Percentiles rank a stretch among this genome's conserved stretches.
Conservation (phyloP, 2,888 invertebrate species). For the Mechanitis messenoides region DNA sequence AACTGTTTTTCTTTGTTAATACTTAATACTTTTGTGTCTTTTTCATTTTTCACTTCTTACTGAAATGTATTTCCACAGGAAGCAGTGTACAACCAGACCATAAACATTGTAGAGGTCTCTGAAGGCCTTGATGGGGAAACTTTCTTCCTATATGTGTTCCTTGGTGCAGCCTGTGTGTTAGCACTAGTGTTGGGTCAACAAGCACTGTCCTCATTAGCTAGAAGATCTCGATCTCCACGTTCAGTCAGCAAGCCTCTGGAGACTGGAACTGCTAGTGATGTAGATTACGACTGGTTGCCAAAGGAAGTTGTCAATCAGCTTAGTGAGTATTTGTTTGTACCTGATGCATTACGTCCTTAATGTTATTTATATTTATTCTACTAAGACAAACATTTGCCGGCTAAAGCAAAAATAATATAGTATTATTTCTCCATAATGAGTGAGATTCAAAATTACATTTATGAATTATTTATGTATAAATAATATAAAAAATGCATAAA, state of each 20-base stretch:
- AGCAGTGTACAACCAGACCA: conserved; percentile 98
- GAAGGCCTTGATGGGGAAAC: conserved; percentile 99
- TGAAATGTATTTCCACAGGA: conserved; percentile 71
- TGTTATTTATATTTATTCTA: too few relatives aligned
- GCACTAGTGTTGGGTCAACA: conserved; percentile 93
- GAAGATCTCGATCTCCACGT: conserved; percentile 77
- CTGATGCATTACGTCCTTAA: background rate
- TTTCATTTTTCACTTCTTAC: background rate
- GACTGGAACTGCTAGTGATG: conserved; percentile 93
- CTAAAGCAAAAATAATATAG: too few relatives aligned
- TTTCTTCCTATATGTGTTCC: conserved; percentile 97
- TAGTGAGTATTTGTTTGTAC: conserved; percentile 78
- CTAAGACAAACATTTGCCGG: too few relatives aligned
- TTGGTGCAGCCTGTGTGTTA: conserved; percentile 92
- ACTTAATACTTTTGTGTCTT: conserved; percentile 1
- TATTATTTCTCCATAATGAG: too few relatives aligned
- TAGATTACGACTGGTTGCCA: conserved; percentile 99
- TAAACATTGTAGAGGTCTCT: conserved; percentile 96
- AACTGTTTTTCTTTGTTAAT: background rate
- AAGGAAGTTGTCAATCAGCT: conserved; percentile 89
- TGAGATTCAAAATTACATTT: too few relatives aligned
- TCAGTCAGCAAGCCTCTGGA: conserved; percentile 83
- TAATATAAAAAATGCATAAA: too few relatives aligned
- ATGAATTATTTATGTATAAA: too few relatives aligned
- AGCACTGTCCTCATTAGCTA: conserved; percentile 88